Conservation (phyloP, 2,888 invertebrate genomes). For the Drosophila paucipuncta region DNA sequence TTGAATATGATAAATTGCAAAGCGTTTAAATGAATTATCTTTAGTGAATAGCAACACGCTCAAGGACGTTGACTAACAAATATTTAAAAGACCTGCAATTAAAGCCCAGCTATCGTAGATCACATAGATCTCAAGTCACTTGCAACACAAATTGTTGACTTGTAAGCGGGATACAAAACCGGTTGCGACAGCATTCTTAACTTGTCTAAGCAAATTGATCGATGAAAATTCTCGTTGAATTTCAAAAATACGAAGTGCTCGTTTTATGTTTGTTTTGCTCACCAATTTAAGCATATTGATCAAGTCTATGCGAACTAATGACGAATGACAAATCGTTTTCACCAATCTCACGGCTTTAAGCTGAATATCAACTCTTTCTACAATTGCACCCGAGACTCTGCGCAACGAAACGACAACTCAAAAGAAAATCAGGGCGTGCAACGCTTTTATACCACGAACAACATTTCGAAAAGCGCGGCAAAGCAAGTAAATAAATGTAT, state of each 20-base stretch:
- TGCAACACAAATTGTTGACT: constrained; percentile 33
- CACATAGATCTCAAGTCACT: constrained; percentile 46
- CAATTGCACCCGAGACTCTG: constrained; percentile 85
- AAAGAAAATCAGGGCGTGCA: constrained; percentile 84
- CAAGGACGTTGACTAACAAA: constrained; percentile 50
- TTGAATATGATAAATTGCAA: constrained; percentile 17
- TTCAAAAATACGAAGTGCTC: constrained; percentile 30
- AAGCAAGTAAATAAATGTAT: constrained; percentile 27
- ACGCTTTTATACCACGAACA: constrained; percentile 84
- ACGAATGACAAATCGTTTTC: constrained; percentile 59
- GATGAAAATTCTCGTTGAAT: constrained; percentile 6
- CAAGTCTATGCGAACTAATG: constrained; percentile 16
- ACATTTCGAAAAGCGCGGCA: constrained; percentile 56
- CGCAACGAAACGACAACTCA: constrained; percentile 85
- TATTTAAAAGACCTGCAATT: constrained; percentile 44
- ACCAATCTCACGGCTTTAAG: constrained; percentile 59
- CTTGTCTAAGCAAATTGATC: constrained; percentile 31
- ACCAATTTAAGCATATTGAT: constrained; percentile 61
- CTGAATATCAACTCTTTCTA: constrained; percentile 49
- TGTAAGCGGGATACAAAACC: constrained; percentile 31
- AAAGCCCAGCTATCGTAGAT: constrained; percentile 45
- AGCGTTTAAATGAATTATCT: constrained; percentile 31
- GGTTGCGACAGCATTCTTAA: constrained; percentile 46
- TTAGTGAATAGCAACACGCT: constrained; percentile 30
- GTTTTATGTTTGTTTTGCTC: constrained; percentile 48